phyloP scores from a whole-genome alignment of 2,797 vertebrate genomes.

The Euthynnus affinis region DNA sequence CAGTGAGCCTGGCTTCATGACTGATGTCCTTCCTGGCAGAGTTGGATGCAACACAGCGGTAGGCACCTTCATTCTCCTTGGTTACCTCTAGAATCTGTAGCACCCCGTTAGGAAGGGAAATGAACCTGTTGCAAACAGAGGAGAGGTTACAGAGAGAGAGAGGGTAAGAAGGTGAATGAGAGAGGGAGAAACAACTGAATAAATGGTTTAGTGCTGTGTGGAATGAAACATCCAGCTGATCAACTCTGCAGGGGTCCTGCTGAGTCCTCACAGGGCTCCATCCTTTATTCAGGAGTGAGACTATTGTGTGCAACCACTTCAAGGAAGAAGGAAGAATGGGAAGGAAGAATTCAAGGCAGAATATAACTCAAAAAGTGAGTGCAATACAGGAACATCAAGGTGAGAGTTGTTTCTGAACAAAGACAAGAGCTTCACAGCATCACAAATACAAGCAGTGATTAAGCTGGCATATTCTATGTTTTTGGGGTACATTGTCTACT shows the following conservation, averaged over 20 bases:
- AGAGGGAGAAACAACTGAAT: conserved; percentile 19
- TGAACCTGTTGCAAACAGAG: conserved; percentile 85
- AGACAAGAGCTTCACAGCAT: not conserved
- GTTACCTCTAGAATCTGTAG: conserved; percentile 94
- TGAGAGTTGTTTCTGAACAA: conserved; percentile 3
- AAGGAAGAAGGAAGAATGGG: not conserved
- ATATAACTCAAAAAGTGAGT: not conserved
- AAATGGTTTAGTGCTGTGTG: conserved; percentile 32
- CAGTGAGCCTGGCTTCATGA: conserved; percentile 88
- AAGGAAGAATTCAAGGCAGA: not conserved
- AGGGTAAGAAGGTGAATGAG: not conserved
- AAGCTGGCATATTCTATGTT: not conserved
- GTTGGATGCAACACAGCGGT: conserved; percentile 92
- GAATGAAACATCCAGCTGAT: conserved; percentile 36
- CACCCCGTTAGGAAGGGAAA: conserved; percentile 94
- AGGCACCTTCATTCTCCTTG: conserved; percentile 88
- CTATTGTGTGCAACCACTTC: conserved; percentile 5
- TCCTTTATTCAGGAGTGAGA: conserved; percentile 30
- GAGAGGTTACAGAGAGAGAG: conserved; percentile 17
- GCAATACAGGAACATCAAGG: not conserved
- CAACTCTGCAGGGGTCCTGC: conserved; percentile 15
- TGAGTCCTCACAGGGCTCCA: conserved; percentile 46
- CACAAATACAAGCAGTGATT: not conserved
- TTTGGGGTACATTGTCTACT: not conserved
- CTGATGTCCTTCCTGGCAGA: conserved; percentile 88